A percentile compares a stretch with the other conserved stretches of the same genome.
These are phyloP conservation scores for Acanthornis magna DNA, from an alignment of 2,797 vertebrate genomes.

Conservation along the genomic window DNA sequence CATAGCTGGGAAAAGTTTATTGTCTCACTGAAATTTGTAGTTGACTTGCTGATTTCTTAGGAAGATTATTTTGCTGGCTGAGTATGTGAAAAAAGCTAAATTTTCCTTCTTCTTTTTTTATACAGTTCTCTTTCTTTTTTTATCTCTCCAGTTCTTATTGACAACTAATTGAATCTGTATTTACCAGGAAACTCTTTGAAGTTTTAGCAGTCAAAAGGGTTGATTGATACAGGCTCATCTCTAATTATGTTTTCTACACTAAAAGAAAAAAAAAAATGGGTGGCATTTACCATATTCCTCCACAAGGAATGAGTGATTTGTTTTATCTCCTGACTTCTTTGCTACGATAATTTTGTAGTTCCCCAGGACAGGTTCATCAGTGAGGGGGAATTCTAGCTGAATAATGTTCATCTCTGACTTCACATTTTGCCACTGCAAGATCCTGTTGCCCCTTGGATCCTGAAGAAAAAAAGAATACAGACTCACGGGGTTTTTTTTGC, in stretches of 20 bases:
- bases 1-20: neutral
- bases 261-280: neutral
- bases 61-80: neutral
- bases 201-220: neutral
- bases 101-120: neutral
- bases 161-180: neutral
- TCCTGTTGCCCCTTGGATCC: slow-evolving; percentile 72
- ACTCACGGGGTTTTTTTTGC: neutral
- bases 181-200: neutral
- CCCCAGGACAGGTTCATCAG: slow-evolving; percentile 68
- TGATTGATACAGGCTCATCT: neutral
- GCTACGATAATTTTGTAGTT: slow-evolving; percentile 51
- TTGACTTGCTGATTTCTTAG: neutral
- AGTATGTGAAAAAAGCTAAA: neutral
- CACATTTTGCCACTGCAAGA: slow-evolving; percentile 74
- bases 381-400: slow-evolving; percentile 68
- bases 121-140: neutral
- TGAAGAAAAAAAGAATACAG: neutral
- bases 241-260: neutral
- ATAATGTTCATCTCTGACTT: slow-evolving; percentile 58
- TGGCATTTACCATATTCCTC: slow-evolving; percentile 66
- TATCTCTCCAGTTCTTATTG: neutral
- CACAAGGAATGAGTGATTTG: slow-evolving; percentile 61
- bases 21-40: neutral
- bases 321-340: slow-evolving; percentile 43